These are phyloP conservation scores for Parazoanthus swiftii DNA, from an alignment of 92 coral and sea anemone species.

Conservation along the genomic window DNA sequence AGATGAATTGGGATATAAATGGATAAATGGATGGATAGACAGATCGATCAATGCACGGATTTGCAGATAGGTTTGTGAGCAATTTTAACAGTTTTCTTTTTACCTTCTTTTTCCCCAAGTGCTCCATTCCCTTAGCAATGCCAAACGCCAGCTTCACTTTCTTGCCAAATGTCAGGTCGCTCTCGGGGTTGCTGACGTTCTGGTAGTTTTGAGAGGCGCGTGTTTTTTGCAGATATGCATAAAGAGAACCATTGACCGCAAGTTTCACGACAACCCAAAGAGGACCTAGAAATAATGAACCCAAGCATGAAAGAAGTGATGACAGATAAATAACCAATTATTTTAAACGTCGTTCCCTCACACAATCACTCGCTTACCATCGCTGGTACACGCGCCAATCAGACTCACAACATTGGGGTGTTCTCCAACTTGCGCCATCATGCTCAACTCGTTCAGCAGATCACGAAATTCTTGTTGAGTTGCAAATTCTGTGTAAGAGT, in stretches of 20 bases:
- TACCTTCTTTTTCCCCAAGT: conserved; percentile 33
- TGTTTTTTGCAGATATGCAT: background rate
- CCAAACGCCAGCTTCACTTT: conserved; percentile 25
- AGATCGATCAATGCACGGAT: background rate
- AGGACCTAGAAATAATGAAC: conserved; percentile 1
- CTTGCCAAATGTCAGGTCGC: conserved; percentile 1
- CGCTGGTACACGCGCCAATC: conserved; percentile 21
- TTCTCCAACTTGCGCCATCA: conserved; percentile 30
- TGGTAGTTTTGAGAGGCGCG: conserved; percentile 33
- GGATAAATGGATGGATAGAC: background rate
- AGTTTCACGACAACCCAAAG: conserved; percentile 34
- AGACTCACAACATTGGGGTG: conserved; percentile 19
- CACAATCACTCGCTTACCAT: background rate
- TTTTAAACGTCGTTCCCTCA: too few relatives aligned
- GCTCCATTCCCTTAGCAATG: conserved; percentile 33
- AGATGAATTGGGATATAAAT: background rate
- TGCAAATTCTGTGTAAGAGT: conserved; percentile 4
- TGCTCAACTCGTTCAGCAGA: conserved; percentile 21
- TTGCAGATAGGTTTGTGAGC: background rate
- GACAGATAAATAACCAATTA: background rate
- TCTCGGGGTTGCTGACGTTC: conserved; percentile 17
- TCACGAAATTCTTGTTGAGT: conserved; percentile 33
- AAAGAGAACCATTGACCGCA: conserved; percentile 18
- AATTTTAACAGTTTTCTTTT: background rate
- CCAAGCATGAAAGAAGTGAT: background rate